These are phyloP conservation scores for Odontophorus gujanensis DNA, from an alignment of 2,113 vertebrate species.

Conservation along the genomic window DNA sequence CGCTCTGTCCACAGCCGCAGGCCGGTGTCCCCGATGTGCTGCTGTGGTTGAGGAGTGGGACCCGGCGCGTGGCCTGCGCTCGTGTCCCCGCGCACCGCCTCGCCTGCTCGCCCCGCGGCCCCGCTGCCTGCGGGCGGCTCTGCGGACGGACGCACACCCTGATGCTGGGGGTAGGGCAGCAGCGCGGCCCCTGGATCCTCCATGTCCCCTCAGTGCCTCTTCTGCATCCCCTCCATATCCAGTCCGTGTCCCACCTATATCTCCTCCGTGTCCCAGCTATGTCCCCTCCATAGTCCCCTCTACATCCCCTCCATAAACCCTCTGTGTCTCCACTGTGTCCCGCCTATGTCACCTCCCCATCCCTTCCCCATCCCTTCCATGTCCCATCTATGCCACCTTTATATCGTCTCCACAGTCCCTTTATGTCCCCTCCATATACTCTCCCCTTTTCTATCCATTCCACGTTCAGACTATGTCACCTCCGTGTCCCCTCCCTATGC, in stretches of 20 bases:
- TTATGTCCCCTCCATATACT: not conserved
- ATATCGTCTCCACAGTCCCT: not conserved
- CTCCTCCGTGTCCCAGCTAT: no score
- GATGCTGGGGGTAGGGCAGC: constrained; percentile 62
- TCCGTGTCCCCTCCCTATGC: not conserved
- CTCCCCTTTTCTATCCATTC: no score
- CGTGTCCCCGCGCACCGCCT: constrained; percentile 40
- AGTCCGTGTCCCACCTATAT: accelerated
- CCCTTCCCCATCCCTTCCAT: not conserved
- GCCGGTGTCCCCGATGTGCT: constrained; percentile 64
- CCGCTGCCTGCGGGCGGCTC: constrained; percentile 40
- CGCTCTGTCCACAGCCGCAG: constrained; percentile 58
- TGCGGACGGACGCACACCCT: constrained; percentile 76
- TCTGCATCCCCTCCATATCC: not conserved
- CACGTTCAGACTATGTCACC: no score
- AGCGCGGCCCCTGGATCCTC: no score
- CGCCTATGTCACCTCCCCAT: not conserved
- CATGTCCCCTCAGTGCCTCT: no score
- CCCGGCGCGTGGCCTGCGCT: constrained; percentile 56
- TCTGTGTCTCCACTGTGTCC: no score
- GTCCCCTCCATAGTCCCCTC: not conserved
- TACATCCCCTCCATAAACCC: no score
- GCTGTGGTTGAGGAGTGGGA: constrained; percentile 72
- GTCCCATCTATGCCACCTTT: not conserved
- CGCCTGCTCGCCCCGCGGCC: constrained; percentile 47